These are phyloP conservation scores for Pteria penguin DNA, from an alignment of 2,888 invertebrate genomes.

Conservation along the genomic window DNA sequence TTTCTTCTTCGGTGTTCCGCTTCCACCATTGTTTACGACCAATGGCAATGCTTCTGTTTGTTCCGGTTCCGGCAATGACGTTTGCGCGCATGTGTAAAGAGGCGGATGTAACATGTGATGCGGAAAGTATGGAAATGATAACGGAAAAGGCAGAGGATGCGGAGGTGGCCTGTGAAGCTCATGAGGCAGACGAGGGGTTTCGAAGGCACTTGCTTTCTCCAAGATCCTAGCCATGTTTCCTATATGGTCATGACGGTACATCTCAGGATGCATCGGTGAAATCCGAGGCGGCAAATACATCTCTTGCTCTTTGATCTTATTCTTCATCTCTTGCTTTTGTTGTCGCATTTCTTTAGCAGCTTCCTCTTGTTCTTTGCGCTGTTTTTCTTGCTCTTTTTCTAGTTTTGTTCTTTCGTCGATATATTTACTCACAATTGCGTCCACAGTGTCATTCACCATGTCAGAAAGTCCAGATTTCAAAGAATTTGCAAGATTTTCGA, in stretches of 20 bases:
- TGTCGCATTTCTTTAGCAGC: conserved; percentile 33
- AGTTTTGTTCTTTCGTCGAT: conserved; percentile 47
- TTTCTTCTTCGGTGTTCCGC: conserved; percentile 90
- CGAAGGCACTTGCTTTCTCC: conserved; percentile 70
- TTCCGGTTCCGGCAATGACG: conserved; percentile 69
- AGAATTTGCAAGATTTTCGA: conserved; percentile 93
- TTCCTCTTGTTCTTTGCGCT: conserved; percentile 40
- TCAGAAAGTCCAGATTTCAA: conserved; percentile 90
- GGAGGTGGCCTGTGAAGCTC: conserved; percentile 65
- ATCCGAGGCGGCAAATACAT: neutral
- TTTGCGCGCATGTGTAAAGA: conserved; percentile 59
- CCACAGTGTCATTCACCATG: conserved; percentile 65
- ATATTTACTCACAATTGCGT: conserved; percentile 64
- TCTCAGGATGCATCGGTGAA: conserved; percentile 28
- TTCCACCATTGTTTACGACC: conserved; percentile 86
- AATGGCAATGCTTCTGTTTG: conserved; percentile 91
- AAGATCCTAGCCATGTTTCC: conserved; percentile 42
- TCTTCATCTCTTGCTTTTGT: conserved; percentile 38
- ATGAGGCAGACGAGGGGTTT: conserved; percentile 56
- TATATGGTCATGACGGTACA: conserved; percentile 38
- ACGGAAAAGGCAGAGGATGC: conserved; percentile 75
- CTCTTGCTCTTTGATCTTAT: conserved; percentile 30
- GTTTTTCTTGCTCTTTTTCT: conserved; percentile 52
- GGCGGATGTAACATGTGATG: conserved; percentile 63
- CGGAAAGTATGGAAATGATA: conserved; percentile 84